Evolutionary conservation across 2,113 vertebrate genomes (phyloP), one percentile per base, ranked within the genome.

Genomic region (Chrysochloris asiatica): DNA sequence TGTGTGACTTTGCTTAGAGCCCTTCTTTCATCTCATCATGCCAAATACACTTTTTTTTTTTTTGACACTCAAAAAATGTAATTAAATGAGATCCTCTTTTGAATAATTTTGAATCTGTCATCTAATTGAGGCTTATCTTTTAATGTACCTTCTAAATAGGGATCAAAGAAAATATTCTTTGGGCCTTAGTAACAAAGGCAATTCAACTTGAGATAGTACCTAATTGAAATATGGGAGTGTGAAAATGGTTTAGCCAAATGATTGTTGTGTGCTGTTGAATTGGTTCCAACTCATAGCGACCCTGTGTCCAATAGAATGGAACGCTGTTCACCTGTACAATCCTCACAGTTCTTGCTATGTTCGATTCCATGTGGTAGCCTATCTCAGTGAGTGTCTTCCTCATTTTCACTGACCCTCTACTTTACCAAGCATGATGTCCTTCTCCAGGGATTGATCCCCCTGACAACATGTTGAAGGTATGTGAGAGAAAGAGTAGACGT

Each of bases 91-190:
- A 93, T 95, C 47, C 47, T 24, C 22, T 84, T 81, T 94, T 80
- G 85, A 92, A 48, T 93, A 92, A 86, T 90, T 92, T 88, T 90
- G 38, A 94, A 80, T 45, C 24, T 9, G 1, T 63, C 41, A 63
- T 82, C 8, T 85, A 78, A 72, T 61, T 88, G 69, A 92, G 17
- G 33, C 75, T 83, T 95, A 54, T 59, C 63, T 93, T 92, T 50
- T 89, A 94, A 38, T 86, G 79, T 92, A 28, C 56, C 41, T 89
- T 93, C 45, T 86, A 80, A 89, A 50, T 78, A 83, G 52, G 38
- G 94, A 88, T 93, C 84, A 94, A 93, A 93, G 90, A 61, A 95
- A 91, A 76, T 83, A 65, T 54, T 86, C 48, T 87, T 82, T 83
- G 43, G 43, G 28, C n/a, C 47, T 94, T 88, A 38, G 69, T 79